These are phyloP conservation scores for Hippocampus kuda DNA, from an alignment of 2,797 vertebrate species.

Conservation along the genomic window DNA sequence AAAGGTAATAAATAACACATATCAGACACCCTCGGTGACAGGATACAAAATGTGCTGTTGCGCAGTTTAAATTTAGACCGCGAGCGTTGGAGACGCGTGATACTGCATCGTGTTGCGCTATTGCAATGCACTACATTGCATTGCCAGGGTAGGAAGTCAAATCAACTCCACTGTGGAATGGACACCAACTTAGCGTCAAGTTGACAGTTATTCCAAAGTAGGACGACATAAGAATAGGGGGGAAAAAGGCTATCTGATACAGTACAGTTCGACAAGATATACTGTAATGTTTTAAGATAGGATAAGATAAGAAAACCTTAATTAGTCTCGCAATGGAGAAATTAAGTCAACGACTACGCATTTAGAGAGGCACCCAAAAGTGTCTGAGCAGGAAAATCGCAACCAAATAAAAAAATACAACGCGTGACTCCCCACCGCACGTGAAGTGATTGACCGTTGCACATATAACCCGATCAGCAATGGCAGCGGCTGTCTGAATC, in stretches of 20 bases:
- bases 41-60: constrained; percentile 53
- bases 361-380: too few relatives aligned
- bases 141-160: constrained; percentile 11
- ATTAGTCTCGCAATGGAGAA: too few relatives aligned
- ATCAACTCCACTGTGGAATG: constrained; percentile 14
- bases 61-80: constrained; percentile 61
- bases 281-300: too few relatives aligned
- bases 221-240: background rate
- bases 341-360: too few relatives aligned
- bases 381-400: too few relatives aligned
- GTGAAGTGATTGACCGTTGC: too few relatives aligned
- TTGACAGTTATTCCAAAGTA: constrained; percentile 5
- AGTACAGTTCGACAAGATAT: background rate
- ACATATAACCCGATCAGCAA: too few relatives aligned
- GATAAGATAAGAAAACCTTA: too few relatives aligned
- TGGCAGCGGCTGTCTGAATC: too few relatives aligned
- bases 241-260: background rate
- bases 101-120: constrained; percentile 17
- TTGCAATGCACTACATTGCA: constrained; percentile 15
- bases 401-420: too few relatives aligned
- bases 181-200: constrained; percentile 7
- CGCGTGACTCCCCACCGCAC: too few relatives aligned
- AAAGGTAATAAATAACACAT: constrained; percentile 56
- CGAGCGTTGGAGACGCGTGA: constrained; percentile 28
- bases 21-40: constrained; percentile 41